Percentiles rank a stretch among this genome's conserved stretches.
Conservation (phyloP, 2,797 vertebrate genomes). For the Mycteria americana region DNA sequence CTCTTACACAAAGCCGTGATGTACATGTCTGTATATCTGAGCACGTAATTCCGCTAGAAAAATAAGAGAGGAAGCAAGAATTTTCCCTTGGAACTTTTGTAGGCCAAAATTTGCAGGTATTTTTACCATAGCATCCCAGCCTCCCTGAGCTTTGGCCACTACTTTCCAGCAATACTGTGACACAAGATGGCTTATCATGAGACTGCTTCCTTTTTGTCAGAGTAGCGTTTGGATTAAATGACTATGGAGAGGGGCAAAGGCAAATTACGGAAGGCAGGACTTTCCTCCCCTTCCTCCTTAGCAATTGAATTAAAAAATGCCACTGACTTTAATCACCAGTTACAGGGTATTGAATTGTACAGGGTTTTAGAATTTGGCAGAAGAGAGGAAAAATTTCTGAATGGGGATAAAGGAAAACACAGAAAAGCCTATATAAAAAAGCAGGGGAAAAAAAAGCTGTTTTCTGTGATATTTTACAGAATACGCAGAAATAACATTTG, state of each 20-base stretch:
- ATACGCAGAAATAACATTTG: constrained; percentile 65
- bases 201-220: not conserved
- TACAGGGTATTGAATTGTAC: not conserved
- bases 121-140: not conserved
- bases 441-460: not conserved
- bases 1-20: not conserved
- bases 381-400: constrained; percentile 26
- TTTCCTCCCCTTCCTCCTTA: not conserved
- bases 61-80: not conserved
- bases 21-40: not conserved
- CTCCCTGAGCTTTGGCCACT: not conserved
- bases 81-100: not conserved
- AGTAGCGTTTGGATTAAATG: not conserved
- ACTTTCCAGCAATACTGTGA: not conserved
- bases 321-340: constrained; percentile 31
- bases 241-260: not conserved
- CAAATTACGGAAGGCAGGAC: not conserved
- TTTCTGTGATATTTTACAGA: constrained; percentile 42
- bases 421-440: constrained; percentile 34
- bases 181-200: not conserved
- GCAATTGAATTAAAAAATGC: constrained; percentile 11
- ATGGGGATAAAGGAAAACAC: constrained; percentile 48
- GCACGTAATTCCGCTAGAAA: not conserved
- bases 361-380: constrained; percentile 1
- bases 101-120: not conserved